These are phyloP conservation scores for Drosophila burlai DNA, from an alignment of 1,140 invertebrate species.

Conservation along the genomic window DNA sequence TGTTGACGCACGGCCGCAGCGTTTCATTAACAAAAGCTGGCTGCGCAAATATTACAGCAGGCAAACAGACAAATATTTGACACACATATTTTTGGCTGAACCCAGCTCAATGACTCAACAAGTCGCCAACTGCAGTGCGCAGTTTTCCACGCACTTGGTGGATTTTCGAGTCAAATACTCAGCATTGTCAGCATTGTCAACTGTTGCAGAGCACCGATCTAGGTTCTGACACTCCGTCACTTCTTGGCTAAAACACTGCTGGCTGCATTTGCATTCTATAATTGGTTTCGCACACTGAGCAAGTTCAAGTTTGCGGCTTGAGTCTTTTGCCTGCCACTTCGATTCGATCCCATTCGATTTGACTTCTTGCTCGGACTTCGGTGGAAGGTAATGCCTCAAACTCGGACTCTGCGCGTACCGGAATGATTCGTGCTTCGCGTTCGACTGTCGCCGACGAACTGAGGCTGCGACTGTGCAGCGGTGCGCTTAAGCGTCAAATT, in stretches of 20 bases:
- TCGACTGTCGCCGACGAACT: slow-evolving; percentile 78
- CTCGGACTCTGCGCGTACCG: slow-evolving; percentile 42
- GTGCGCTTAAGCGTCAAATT: slow-evolving; percentile 83
- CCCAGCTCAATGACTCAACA: slow-evolving; percentile 64
- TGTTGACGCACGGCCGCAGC: slow-evolving; percentile 11
- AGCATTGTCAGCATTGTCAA: slow-evolving; percentile 1
- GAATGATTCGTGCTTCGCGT: slow-evolving; percentile 72
- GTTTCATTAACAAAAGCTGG: slow-evolving; percentile 52
- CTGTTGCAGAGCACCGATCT: slow-evolving; percentile 1
- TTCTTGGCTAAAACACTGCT: slow-evolving; percentile 24
- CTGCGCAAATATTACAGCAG: slow-evolving; percentile 39
- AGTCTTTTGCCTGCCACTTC: slow-evolving; percentile 59
- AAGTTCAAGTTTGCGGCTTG: slow-evolving; percentile 83
- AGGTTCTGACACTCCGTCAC: slow-evolving; percentile 1
- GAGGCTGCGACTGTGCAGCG: slow-evolving; percentile 72
- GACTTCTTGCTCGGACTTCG: slow-evolving; percentile 27
- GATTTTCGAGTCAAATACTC: slow-evolving; percentile 14
- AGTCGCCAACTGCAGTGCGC: slow-evolving; percentile 37
- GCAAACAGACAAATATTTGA: slow-evolving; percentile 63
- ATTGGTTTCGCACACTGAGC: slow-evolving; percentile 34
- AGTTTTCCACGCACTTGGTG: slow-evolving; percentile 23
- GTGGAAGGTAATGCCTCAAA: neutral
- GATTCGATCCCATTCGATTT: slow-evolving; percentile 28
- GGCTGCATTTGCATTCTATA: slow-evolving; percentile 31
- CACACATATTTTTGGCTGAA: slow-evolving; percentile 49